Conservation (phyloP, 1,140 invertebrate species). For the Melanaphis sacchari region DNA sequence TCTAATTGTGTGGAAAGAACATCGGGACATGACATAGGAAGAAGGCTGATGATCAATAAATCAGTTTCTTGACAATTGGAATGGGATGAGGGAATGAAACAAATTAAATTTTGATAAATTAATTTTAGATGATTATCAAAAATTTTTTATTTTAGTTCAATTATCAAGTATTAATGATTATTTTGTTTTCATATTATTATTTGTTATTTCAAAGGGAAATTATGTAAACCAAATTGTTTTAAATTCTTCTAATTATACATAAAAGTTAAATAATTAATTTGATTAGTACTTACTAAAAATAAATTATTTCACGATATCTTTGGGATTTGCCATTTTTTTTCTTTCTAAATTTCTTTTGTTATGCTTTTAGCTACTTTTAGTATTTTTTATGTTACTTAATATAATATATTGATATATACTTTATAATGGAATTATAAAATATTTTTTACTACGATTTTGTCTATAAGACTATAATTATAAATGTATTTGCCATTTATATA, state of each 20-base stretch:
- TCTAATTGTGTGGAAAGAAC: constrained; percentile 49
- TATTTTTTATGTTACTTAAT: not conserved
- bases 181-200: not conserved
- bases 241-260: not conserved
- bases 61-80: constrained; percentile 53
- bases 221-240: not conserved
- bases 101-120: constrained; percentile 56
- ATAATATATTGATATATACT: too few species aligned
- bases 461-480: not conserved
- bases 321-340: not conserved
- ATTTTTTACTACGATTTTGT: not conserved
- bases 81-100: constrained; percentile 56
- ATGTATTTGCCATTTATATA: not conserved
- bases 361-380: not conserved
- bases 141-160: constrained; percentile 18
- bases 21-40: constrained; percentile 20
- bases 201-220: not conserved
- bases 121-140: not conserved
- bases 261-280: not conserved
- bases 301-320: not conserved
- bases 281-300: not conserved
- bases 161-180: not conserved
- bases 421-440: not conserved
- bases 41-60: constrained; percentile 35
- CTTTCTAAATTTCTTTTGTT: not conserved